Percentiles rank a stretch among this genome's conserved stretches.
phyloP scores from a whole-genome alignment of 2,888 invertebrate species.

The Parnassius glacialis region DNA sequence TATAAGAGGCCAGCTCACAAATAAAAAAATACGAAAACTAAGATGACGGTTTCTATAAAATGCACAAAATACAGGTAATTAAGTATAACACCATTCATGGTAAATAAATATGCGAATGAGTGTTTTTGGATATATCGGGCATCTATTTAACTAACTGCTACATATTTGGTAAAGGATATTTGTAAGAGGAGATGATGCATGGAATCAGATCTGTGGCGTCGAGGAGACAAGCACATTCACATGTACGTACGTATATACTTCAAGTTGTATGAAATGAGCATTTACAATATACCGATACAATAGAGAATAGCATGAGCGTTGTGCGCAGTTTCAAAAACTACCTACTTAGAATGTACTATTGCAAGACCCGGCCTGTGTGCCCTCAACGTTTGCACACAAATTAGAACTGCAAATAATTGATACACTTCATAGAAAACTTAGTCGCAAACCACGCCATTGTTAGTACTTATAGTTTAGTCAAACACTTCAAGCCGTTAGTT shows the following conservation, averaged over 20 bases:
- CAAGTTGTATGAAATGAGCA: constrained; percentile 38
- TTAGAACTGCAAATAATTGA: constrained; percentile 45
- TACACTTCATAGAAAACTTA: constrained; percentile 61
- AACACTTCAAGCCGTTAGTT: constrained; percentile 76
- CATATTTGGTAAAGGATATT: constrained; percentile 20
- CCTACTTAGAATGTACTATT: constrained; percentile 60
- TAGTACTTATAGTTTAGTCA: constrained; percentile 67
- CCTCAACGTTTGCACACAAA: constrained; percentile 42
- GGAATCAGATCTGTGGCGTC: constrained; percentile 31
- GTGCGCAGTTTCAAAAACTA: constrained; percentile 59
- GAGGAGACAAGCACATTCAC: constrained; percentile 13
- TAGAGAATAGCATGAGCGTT: constrained; percentile 44
- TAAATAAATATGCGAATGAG: constrained; percentile 23
- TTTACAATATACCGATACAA: constrained; percentile 39
- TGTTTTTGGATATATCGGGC: constrained; percentile 11
- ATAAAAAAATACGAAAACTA: constrained; percentile 47
- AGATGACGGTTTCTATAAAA: constrained; percentile 63
- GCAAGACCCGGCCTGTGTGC: constrained; percentile 72
- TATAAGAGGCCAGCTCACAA: constrained; percentile 76
- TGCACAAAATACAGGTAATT: constrained; percentile 67
- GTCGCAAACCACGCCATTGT: constrained; percentile 72
- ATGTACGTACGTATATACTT: constrained; percentile 13
- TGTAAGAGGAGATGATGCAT: constrained; percentile 22
- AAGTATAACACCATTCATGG: constrained; percentile 48
- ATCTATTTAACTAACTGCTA: constrained; percentile 24